Percentiles rank a stretch among this genome's conserved stretches.
phyloP scores from a whole-genome alignment of 2,888 invertebrate genomes.

The Byasa hedistus region DNA sequence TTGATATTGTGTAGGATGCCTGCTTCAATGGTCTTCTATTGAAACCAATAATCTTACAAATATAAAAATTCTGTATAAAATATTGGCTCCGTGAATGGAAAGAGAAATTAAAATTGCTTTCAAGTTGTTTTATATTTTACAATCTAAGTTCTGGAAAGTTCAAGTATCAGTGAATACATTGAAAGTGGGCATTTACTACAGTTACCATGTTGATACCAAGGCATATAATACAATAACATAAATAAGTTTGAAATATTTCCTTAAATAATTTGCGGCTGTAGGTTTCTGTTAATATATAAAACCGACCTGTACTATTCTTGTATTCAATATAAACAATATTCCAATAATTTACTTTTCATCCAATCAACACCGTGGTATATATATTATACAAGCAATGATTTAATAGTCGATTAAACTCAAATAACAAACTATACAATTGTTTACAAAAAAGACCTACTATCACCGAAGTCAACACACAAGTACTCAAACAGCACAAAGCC shows the following conservation, averaged over 20 bases:
- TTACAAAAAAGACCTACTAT: neutral
- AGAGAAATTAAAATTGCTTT: slow-evolving; percentile 10
- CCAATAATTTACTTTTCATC: too few species aligned
- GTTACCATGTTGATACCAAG: too few species aligned
- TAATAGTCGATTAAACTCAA: neutral
- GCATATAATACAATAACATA: too few species aligned
- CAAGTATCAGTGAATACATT: neutral
- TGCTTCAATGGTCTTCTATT: slow-evolving; percentile 59
- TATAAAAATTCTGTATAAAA: slow-evolving; percentile 46
- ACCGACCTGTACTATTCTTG: too few species aligned
- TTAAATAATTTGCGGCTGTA: too few species aligned
- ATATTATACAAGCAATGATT: neutral
- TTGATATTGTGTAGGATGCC: slow-evolving; percentile 62
- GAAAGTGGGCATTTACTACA: neutral
- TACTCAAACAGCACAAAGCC: too few species aligned
- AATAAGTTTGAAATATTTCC: too few species aligned
- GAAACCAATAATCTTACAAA: slow-evolving; percentile 50
- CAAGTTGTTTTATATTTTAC: neutral
- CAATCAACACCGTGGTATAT: neutral
- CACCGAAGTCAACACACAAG: too few species aligned
- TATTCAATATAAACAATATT: too few species aligned
- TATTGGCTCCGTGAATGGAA: slow-evolving; percentile 39
- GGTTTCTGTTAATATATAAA: too few species aligned
- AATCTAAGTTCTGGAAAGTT: neutral
- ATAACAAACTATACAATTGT: neutral